Percentiles rank a stretch among this genome's conserved stretches.
phyloP scores from a whole-genome alignment of 2,797 vertebrate species.

The Lindbergichthys nudifrons region DNA sequence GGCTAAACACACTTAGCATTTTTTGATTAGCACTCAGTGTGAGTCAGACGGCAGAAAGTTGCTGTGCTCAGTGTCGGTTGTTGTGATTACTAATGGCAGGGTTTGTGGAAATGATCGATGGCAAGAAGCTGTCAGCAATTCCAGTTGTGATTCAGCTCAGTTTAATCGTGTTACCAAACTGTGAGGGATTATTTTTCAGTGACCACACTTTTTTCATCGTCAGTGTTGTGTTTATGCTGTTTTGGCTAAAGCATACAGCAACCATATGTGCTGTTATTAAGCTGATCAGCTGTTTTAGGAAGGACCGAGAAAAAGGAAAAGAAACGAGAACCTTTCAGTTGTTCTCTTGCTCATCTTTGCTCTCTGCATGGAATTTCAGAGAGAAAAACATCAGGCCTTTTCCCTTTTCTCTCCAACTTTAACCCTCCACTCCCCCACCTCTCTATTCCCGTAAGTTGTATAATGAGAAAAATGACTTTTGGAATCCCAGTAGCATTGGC shows the following conservation, averaged over 20 bases:
- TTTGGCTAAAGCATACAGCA: slow-evolving; percentile 15
- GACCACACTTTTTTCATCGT: slow-evolving; percentile 44
- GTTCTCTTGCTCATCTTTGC: slow-evolving; percentile 39
- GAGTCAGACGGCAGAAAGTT: slow-evolving; percentile 50
- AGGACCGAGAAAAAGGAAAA: slow-evolving; percentile 32
- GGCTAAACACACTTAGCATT: slow-evolving; percentile 86
- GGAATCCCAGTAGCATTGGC: slow-evolving; percentile 50
- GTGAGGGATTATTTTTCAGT: slow-evolving; percentile 47
- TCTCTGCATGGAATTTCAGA: slow-evolving; percentile 50
- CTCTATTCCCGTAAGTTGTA: slow-evolving; percentile 71
- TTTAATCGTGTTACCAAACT: slow-evolving; percentile 56
- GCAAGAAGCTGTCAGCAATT: slow-evolving; percentile 39
- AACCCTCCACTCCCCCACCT: slow-evolving; percentile 56
- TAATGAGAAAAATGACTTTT: slow-evolving; percentile 67
- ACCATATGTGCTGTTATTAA: slow-evolving; percentile 7
- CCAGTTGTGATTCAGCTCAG: slow-evolving; percentile 59
- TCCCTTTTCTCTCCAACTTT: slow-evolving; percentile 63
- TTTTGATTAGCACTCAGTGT: slow-evolving; percentile 61
- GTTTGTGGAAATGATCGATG: slow-evolving; percentile 61
- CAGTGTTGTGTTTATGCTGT: slow-evolving; percentile 18
- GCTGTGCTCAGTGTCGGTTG: slow-evolving; percentile 61
- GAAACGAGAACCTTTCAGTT: slow-evolving; percentile 10
- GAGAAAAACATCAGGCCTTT: slow-evolving; percentile 60
- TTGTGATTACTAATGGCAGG: slow-evolving; percentile 68
- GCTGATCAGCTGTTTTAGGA: slow-evolving; percentile 24